Conservation (phyloP, 2,113 vertebrate species). For the Capreolus pygargus region DNA sequence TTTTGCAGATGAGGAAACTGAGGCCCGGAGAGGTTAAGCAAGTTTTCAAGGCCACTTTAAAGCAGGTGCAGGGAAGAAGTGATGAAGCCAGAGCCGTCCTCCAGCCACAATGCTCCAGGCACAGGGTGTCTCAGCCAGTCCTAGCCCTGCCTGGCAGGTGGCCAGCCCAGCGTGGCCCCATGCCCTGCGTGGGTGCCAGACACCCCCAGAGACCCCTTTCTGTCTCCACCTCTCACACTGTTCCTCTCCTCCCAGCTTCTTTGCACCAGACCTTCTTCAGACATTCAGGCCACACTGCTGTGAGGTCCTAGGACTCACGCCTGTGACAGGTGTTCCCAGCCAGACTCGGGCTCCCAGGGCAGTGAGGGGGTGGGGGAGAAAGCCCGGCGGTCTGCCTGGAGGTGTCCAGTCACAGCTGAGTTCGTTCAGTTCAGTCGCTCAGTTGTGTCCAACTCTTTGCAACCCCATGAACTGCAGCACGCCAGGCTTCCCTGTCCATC, state of each 20-base stretch:
- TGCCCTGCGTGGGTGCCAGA: background rate
- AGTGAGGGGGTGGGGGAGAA: background rate
- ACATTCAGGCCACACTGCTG: background rate
- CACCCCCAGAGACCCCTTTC: background rate
- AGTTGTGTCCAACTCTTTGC: background rate
- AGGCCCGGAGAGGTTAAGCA: too few species aligned
- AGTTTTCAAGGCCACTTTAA: background rate
- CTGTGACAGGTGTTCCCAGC: background rate
- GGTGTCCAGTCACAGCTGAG: background rate
- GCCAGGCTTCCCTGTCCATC: background rate
- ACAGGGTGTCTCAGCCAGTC: background rate
- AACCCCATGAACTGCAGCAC: background rate
- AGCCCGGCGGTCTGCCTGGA: background rate
- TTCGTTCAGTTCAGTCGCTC: background rate
- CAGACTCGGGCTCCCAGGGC: background rate
- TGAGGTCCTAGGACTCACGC: background rate
- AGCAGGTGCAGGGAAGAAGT: background rate
- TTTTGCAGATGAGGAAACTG: background rate
- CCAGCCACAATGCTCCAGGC: background rate
- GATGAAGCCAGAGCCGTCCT: background rate
- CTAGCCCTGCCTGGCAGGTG: background rate
- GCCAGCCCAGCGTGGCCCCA: background rate
- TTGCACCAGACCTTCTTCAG: too few species aligned
- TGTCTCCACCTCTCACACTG: fast-evolving
- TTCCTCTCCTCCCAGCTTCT: background rate